A percentile compares a stretch with the other conserved stretches of the same genome.
These are phyloP conservation scores for Drosophila algonquin DNA, from an alignment of 2,888 invertebrate genomes.

Conservation along the genomic window DNA sequence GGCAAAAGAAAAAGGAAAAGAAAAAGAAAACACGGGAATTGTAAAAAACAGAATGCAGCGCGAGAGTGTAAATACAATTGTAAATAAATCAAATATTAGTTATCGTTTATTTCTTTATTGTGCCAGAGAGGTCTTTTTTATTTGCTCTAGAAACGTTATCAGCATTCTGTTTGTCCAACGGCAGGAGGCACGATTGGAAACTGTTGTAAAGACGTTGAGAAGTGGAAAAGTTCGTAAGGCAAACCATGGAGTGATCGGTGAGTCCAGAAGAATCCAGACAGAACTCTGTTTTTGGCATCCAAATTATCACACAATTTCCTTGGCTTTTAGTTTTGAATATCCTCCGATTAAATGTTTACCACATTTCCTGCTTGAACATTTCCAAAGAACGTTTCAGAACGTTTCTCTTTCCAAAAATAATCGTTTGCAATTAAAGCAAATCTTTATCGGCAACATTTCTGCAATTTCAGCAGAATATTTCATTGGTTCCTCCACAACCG, in stretches of 20 bases:
- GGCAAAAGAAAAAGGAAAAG: conserved; percentile 15
- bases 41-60: conserved; percentile 50
- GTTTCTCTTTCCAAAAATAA: conserved; percentile 7
- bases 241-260: background rate
- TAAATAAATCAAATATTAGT: conserved; percentile 75
- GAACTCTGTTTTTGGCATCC: background rate
- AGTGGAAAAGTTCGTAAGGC: background rate
- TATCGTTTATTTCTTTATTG: conserved; percentile 32
- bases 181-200: conserved; percentile 25
- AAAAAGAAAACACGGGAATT: conserved; percentile 28
- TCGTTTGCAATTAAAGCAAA: conserved; percentile 51
- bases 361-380: background rate
- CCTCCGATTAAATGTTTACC: conserved; percentile 15
- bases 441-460: conserved; percentile 43
- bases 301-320: background rate
- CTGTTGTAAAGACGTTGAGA: background rate
- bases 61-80: conserved; percentile 54
- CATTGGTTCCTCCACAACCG: conserved; percentile 11
- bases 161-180: conserved; percentile 15
- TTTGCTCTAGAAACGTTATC: conserved; percentile 29
- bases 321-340: background rate
- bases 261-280: background rate
- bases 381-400: background rate
- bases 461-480: conserved; percentile 51
- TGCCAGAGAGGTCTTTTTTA: conserved; percentile 4